These are phyloP conservation scores for Leuctra nigra DNA, from an alignment of 2,888 invertebrate genomes.

Conservation along the genomic window DNA sequence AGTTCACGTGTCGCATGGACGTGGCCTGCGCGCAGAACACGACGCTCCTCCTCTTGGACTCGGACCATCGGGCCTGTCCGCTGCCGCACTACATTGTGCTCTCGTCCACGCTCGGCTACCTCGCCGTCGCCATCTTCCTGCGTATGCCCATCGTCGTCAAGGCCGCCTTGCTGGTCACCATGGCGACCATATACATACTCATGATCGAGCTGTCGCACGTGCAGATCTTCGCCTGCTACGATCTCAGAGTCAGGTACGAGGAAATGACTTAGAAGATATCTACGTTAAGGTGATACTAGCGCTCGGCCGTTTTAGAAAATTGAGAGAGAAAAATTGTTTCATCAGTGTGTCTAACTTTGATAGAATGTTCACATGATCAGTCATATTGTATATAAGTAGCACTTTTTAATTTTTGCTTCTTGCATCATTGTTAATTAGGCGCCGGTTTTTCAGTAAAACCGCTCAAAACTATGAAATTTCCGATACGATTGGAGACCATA, in stretches of 20 bases:
- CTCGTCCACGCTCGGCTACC: conserved; percentile 75
- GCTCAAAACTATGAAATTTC: too few species aligned
- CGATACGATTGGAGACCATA: too few species aligned
- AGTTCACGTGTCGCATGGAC: conserved; percentile 59
- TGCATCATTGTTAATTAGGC: too few species aligned
- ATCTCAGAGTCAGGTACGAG: conserved; percentile 46
- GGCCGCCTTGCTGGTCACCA: conserved; percentile 65
- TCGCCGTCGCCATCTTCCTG: conserved; percentile 79
- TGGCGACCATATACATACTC: conserved; percentile 72
- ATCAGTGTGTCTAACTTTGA: too few species aligned
- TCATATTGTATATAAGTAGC: too few species aligned
- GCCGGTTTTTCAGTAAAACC: too few species aligned
- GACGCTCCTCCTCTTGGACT: conserved; percentile 43
- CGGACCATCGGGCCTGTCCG: conserved; percentile 71
- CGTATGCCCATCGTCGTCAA: conserved; percentile 77
- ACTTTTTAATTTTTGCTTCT: too few species aligned
- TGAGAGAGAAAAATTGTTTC: too few species aligned
- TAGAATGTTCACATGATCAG: too few species aligned
- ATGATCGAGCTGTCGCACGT: conserved; percentile 76
- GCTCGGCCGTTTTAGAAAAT: too few species aligned
- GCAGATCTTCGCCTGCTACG: conserved; percentile 75
- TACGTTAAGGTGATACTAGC: too few species aligned
- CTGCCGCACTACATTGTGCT: conserved; percentile 82
- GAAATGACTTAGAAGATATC: too few species aligned
- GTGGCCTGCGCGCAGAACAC: conserved; percentile 46